Evolutionary conservation across 1,140 invertebrate species (phyloP).

Genomic region (Lepidurus apus): DNA sequence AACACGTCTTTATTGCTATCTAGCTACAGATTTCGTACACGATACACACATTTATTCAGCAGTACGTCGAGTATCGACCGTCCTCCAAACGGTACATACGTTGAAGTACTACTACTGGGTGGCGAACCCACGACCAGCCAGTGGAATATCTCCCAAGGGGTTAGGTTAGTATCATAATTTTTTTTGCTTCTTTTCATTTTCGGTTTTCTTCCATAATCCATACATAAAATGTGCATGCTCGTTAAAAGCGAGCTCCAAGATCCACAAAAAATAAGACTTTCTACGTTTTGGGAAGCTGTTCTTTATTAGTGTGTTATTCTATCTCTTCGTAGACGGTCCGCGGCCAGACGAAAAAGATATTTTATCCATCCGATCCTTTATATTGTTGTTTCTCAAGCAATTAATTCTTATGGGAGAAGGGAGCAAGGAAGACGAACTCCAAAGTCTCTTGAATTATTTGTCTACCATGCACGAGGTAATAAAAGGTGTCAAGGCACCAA

Average conservation of each 20-base stretch:
- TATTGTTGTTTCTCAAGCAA: slow-evolving; percentile 92
- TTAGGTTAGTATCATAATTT: slow-evolving; percentile 59
- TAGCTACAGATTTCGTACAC: slow-evolving; percentile 94
- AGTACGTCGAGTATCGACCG: slow-evolving; percentile 91
- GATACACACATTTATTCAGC: slow-evolving; percentile 97
- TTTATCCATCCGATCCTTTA: slow-evolving; percentile 86
- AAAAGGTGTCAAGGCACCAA: neutral
- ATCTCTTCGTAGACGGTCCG: slow-evolving; percentile 70
- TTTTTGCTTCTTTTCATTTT: neutral
- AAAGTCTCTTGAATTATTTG: slow-evolving; percentile 95
- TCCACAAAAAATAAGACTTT: neutral
- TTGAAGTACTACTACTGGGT: slow-evolving; percentile 99
- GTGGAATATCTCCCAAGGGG: slow-evolving; percentile 90
- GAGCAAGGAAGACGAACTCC: slow-evolving; percentile 96
- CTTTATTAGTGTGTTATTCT: slow-evolving; percentile 33
- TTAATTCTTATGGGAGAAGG: slow-evolving; percentile 94
- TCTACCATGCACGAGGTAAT: slow-evolving; percentile 90
- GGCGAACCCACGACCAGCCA: slow-evolving; percentile 87
- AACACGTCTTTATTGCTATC: slow-evolving; percentile 89
- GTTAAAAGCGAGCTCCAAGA: neutral
- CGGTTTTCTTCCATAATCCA: too few relatives aligned
- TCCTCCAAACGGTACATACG: slow-evolving; percentile 95
- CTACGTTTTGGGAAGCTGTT: neutral
- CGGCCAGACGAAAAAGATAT: slow-evolving; percentile 90
- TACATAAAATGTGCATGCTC: too few relatives aligned